Conservation (phyloP, 2,797 vertebrate genomes). For the Hyperoplus immaculatus region DNA sequence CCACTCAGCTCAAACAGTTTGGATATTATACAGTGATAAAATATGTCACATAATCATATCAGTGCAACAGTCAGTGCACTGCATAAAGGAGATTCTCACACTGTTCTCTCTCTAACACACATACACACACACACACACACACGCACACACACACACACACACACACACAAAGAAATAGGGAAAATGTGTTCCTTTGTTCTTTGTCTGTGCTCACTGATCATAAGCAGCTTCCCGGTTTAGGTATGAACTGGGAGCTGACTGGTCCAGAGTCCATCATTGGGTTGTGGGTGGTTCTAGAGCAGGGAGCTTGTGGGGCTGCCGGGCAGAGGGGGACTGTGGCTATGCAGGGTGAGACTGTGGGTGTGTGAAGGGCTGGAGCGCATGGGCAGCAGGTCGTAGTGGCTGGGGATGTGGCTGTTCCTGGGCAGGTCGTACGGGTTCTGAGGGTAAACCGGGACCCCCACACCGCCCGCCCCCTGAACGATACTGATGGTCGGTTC, state of each 20-base stretch:
- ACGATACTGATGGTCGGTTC: constrained; percentile 94
- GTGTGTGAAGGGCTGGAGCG: constrained; percentile 89
- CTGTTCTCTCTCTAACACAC: neutral
- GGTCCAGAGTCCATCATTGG: constrained; percentile 1
- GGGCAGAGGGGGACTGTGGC: constrained; percentile 80
- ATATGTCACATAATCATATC: constrained; percentile 22
- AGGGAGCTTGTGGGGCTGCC: constrained; percentile 89
- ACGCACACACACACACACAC: neutral
- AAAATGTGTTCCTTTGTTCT: neutral
- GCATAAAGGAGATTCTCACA: neutral
- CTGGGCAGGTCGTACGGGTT: constrained; percentile 94
- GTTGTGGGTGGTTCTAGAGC: constrained; percentile 76
- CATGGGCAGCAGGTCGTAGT: constrained; percentile 96
- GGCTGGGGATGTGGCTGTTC: constrained; percentile 96
- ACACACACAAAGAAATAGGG: neutral
- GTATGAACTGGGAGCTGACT: constrained; percentile 8
- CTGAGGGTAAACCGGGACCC: constrained; percentile 89
- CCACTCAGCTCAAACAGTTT: constrained; percentile 35
- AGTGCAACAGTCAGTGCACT: neutral
- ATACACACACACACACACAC: too few relatives aligned
- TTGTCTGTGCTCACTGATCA: neutral
- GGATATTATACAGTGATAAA: constrained; percentile 41
- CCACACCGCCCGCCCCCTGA: constrained; percentile 83
- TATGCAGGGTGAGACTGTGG: constrained; percentile 63
- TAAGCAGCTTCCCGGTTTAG: constrained; percentile 17